Evolutionary conservation across 2,113 vertebrate genomes (phyloP).

Genomic region (Apteryx owenii): DNA sequence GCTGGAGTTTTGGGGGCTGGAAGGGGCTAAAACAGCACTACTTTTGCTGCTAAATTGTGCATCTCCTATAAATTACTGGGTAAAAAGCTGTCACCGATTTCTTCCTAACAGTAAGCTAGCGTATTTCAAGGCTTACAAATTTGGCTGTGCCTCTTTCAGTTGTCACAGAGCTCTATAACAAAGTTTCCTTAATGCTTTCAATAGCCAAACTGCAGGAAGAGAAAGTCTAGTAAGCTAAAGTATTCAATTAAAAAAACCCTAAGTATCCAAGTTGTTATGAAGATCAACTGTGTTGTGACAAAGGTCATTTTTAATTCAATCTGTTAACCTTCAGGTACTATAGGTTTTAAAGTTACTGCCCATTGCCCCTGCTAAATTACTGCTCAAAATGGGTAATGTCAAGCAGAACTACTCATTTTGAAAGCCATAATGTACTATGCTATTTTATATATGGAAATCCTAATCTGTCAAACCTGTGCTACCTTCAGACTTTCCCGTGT

Average conservation of each 20-base stretch:
- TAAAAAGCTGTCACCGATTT: too few relatives aligned
- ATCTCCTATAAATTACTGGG: too few relatives aligned
- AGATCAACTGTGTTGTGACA: background rate
- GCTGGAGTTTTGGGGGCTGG: background rate
- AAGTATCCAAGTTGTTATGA: background rate
- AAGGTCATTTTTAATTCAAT: background rate
- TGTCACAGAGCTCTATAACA: background rate
- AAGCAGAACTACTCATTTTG: background rate
- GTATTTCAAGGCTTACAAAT: too few relatives aligned
- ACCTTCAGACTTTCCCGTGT: background rate
- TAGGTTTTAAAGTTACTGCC: background rate
- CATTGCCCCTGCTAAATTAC: background rate
- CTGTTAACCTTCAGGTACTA: background rate
- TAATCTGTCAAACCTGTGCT: background rate
- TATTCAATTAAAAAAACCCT: background rate
- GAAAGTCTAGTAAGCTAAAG: background rate
- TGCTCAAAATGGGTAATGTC: background rate
- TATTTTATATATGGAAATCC: background rate
- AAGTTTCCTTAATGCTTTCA: background rate
- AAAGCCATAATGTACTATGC: background rate
- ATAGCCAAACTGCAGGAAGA: background rate
- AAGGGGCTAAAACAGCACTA: too few relatives aligned
- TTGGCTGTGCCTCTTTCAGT: too few relatives aligned
- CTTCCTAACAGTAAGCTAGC: too few relatives aligned
- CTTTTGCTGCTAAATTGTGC: too few relatives aligned